phyloP scores from a whole-genome alignment of 2,888 invertebrate genomes.

The Polydrusus cervinus region DNA sequence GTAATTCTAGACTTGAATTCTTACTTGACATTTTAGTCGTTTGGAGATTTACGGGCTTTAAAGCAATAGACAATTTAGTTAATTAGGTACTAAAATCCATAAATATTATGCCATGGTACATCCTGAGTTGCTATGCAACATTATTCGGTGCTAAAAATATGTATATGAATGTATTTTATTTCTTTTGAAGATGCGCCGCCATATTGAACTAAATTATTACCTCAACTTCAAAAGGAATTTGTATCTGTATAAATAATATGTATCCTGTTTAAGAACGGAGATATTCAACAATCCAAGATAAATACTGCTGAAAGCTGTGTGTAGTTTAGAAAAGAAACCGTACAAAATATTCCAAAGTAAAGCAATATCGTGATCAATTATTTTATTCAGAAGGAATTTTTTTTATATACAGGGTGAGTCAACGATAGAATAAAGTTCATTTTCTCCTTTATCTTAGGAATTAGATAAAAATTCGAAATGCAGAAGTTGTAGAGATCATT shows the following conservation, averaged over 20 bases:
- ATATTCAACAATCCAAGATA: conserved; percentile 1
- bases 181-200: conserved; percentile 1
- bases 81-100: background rate
- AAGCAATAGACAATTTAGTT: too few relatives aligned
- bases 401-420: too few relatives aligned
- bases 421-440: too few relatives aligned
- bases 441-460: too few relatives aligned
- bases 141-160: conserved; percentile 1
- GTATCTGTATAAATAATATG: conserved; percentile 18
- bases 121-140: background rate
- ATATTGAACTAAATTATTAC: conserved; percentile 15
- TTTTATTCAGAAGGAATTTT: background rate
- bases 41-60: background rate
- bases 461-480: too few relatives aligned
- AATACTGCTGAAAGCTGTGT: conserved; percentile 1
- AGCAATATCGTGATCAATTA: background rate
- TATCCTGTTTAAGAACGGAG: background rate
- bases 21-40: too few relatives aligned
- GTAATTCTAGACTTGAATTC: too few relatives aligned
- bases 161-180: background rate
- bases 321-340: background rate
- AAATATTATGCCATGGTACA: background rate
- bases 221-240: conserved; percentile 5
- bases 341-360: background rate
- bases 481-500: too few relatives aligned